A percentile compares a stretch with the other conserved stretches of the same genome.
phyloP scores from a whole-genome alignment of 2,797 vertebrate genomes.

The Sebastes taczanowskii region DNA sequence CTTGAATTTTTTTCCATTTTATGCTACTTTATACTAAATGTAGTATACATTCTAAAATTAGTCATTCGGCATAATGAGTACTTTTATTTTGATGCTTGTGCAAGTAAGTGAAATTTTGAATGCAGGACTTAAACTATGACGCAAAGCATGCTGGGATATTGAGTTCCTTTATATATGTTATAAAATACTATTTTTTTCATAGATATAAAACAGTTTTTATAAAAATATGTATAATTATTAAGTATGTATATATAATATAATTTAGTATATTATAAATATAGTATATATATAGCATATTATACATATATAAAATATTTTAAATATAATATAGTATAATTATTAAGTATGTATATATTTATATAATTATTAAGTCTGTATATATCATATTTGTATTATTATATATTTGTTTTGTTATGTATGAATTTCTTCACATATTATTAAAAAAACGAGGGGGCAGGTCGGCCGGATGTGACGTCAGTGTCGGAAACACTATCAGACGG shows the following conservation, averaged over 20 bases:
- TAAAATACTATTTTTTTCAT: not conserved
- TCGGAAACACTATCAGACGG: slow-evolving; percentile 30
- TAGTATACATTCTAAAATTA: too few relatives aligned
- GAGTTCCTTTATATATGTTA: not conserved
- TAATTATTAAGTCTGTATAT: too few relatives aligned
- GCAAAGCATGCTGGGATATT: not conserved
- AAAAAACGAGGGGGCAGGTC: not conserved
- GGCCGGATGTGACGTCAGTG: slow-evolving; percentile 46
- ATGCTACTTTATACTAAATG: not conserved
- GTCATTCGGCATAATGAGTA: not conserved
- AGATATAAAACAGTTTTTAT: too few relatives aligned
- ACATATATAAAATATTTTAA: too few relatives aligned
- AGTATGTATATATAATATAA: too few relatives aligned
- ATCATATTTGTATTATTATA: too few relatives aligned
- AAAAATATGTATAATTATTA: too few relatives aligned
- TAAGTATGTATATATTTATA: too few relatives aligned
- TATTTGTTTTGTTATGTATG: too few relatives aligned
- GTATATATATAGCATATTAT: too few relatives aligned
- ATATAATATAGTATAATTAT: too few relatives aligned
- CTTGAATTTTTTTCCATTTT: not conserved
- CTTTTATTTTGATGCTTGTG: not conserved
- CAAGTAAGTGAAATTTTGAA: not conserved
- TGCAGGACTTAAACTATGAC: not conserved
- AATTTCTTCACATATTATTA: not conserved
- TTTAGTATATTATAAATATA: too few relatives aligned